Evolutionary conservation across 2,888 invertebrate genomes (phyloP).

Genomic region (Lathronympha strigana): DNA sequence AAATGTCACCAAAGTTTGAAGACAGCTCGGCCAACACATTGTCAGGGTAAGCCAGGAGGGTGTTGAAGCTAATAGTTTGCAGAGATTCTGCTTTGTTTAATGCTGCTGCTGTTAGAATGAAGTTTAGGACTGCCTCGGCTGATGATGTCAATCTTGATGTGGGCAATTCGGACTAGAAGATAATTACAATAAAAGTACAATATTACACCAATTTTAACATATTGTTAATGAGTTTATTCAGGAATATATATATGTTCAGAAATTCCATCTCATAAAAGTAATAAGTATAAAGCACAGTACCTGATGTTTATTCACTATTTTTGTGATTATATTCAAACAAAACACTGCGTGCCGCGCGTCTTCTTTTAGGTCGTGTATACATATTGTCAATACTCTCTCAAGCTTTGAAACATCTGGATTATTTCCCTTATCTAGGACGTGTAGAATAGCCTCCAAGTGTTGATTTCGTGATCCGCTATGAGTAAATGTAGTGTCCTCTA

Average conservation of each 20-base stretch:
- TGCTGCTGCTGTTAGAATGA: constrained; percentile 55
- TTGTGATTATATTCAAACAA: constrained; percentile 55
- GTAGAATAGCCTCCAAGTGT: constrained; percentile 54
- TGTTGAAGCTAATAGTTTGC: constrained; percentile 58
- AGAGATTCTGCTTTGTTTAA: constrained; percentile 53
- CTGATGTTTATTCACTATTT: constrained; percentile 60
- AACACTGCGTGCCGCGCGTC: constrained; percentile 56
- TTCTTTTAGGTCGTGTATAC: constrained; percentile 58
- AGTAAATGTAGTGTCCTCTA: constrained; percentile 55
- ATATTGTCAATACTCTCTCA: constrained; percentile 58
- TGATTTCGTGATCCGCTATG: constrained; percentile 46
- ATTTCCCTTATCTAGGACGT: constrained; percentile 51
- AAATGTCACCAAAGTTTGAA: constrained; percentile 51
- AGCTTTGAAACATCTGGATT: constrained; percentile 47
- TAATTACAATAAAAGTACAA: neutral
- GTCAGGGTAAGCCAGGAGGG: constrained; percentile 61
- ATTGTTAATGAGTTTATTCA: too few species aligned
- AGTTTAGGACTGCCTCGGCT: constrained; percentile 57
- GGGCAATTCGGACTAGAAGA: constrained; percentile 37
- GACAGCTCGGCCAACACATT: constrained; percentile 51
- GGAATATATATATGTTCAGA: neutral
- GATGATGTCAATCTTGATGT: constrained; percentile 56
- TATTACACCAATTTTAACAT: neutral
- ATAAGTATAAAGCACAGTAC: constrained; percentile 50
- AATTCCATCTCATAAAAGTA: neutral